Evolutionary conservation across 37 sponge, comb jelly and placozoan species (phyloP).

Genomic region (Cliona cf. orientalis): DNA sequence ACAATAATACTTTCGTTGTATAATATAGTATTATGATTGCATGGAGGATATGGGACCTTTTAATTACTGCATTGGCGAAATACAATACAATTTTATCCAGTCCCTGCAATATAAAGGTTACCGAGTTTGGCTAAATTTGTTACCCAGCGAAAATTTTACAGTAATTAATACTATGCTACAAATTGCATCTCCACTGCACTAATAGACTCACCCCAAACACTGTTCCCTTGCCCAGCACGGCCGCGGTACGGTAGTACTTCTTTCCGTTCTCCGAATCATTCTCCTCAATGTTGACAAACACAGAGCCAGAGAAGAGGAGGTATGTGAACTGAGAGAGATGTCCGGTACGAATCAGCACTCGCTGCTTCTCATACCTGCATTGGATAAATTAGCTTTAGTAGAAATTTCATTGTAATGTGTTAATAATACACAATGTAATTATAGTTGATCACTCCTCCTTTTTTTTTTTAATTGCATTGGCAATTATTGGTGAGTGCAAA

Average conservation of each 20-base stretch:
- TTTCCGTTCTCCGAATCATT: neutral
- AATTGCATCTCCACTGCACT: neutral
- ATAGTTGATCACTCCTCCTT: no score
- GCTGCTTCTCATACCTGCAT: constrained; percentile 63
- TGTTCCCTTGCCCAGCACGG: constrained; percentile 34
- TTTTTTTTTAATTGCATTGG: no score
- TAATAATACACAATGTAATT: neutral
- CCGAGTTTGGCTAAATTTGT: no score
- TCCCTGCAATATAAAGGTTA: no score
- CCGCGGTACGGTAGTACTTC: constrained; percentile 29
- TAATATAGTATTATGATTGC: no score
- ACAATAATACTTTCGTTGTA: no score
- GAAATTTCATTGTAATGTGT: neutral
- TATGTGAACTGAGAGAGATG: constrained; percentile 45
- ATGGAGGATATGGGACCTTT: no score
- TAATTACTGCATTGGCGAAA: no score
- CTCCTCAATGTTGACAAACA: constrained; percentile 62
- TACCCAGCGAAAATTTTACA: no score
- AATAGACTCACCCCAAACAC: constrained; percentile 54
- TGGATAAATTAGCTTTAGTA: neutral
- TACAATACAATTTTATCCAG: no score
- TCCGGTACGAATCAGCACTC: constrained; percentile 37
- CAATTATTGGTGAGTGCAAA: no score
- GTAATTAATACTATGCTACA: no score
- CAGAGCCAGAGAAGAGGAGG: constrained; percentile 61